phyloP scores from a whole-genome alignment of 2,888 invertebrate genomes.

The Gisinianus flammeolus region DNA sequence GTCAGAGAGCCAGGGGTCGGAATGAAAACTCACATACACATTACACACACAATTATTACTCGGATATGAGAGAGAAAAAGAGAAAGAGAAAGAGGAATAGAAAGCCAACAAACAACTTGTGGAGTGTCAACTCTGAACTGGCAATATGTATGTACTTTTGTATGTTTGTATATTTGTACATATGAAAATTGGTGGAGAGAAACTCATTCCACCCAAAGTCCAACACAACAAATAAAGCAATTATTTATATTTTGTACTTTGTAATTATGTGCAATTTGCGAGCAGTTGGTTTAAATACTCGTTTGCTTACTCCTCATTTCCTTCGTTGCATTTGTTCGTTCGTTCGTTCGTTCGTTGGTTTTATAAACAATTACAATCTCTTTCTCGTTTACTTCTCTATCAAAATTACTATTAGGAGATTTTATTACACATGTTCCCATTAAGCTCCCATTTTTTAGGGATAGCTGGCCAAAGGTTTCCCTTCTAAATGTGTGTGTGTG shows the following conservation, averaged over 20 bases:
- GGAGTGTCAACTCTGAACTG: neutral
- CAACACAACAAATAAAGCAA: neutral
- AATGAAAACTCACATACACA: neutral
- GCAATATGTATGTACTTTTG: neutral
- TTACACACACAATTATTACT: neutral
- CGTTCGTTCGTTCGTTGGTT: neutral
- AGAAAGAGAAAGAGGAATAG: neutral
- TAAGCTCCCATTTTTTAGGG: too few relatives aligned
- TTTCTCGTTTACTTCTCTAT: neutral
- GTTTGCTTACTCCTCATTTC: neutral
- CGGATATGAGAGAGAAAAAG: neutral
- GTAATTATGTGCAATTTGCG: slow-evolving; percentile 2
- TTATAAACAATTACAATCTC: neutral
- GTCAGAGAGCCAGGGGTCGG: neutral
- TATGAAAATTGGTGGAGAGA: neutral
- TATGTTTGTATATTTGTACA: neutral
- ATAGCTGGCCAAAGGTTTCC: too few relatives aligned
- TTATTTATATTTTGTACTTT: slow-evolving; percentile 7
- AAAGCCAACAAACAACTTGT: neutral
- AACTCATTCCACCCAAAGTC: neutral
- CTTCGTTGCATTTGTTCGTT: neutral
- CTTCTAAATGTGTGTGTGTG: too few relatives aligned
- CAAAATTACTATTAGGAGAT: too few relatives aligned
- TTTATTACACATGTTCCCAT: too few relatives aligned
- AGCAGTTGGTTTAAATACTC: slow-evolving; percentile 9